Base-by-base conservation (phyloP, 2,113 vertebrate genomes). In the Ophthalmolycus amberensis region DNA sequence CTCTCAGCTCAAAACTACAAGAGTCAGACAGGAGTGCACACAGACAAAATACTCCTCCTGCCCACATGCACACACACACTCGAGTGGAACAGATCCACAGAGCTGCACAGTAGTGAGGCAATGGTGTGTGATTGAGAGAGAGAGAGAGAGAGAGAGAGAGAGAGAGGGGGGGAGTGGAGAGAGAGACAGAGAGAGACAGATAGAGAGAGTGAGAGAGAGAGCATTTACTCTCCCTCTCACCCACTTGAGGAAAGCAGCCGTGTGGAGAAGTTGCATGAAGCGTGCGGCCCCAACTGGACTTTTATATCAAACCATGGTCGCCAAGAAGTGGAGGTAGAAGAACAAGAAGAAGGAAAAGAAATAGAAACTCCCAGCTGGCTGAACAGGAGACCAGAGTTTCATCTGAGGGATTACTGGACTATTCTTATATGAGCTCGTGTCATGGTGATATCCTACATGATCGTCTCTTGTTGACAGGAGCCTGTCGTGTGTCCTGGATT, bases 231-330 rank as follows among this genome's bases (percentile, higher is more conserved):
- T 77, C 62, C 67, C 42, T 74, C 65, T 75, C 29, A 32, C 1
- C 68, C 79, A 77, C 77, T 80, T n/a, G 69, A 79, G 76, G 64
- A 85, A 70, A 84, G 65, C 90, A 87, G 66, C 56, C 81, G 86
- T 70, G 77, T 85, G 87, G 44, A 86, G 87, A 86, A 77, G 80
- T 83, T 85, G 80, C 78, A 87, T 88, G 85, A 87, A 75, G 71
- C n/a, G 40, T 68, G 77, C 48, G 71, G 59, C 74, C 71, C 80
- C 77, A 75, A 54, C 70, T 86, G 69, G 76, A 87, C 75, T 70
- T 90, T 87, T 46, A 85, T 63, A 81, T 69, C 75, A 44, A 83
- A 90, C 44, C 85, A 92, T 91, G 92, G 83, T 88, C 82, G 69
- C 71, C 74, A 73, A 86, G 42, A 88, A 69, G 72, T 74, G 80